Percentiles rank a stretch among this genome's conserved stretches.
Conservation (phyloP, 30 jellyfish, hydroid and myxozoan species). For the Aurelia aurita complex sp. Pacific region DNA sequence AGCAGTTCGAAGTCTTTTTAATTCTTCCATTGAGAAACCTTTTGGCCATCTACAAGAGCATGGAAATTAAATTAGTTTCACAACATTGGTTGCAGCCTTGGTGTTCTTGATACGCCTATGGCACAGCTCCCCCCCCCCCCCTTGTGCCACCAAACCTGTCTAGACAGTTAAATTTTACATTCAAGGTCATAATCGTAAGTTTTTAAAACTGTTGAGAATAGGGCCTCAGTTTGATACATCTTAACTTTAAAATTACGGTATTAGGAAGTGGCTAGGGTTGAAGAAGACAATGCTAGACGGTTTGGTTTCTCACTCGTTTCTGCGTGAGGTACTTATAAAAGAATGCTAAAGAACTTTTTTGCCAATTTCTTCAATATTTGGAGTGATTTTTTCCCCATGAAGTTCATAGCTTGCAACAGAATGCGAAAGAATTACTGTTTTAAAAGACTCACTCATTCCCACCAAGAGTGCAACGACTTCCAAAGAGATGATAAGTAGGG, state of each 20-base stretch:
- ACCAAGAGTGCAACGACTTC: constrained; percentile 71
- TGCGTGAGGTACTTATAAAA: no score
- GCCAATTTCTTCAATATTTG: no score
- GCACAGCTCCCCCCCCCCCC: neutral
- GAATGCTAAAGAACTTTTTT: no score
- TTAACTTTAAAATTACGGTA: no score
- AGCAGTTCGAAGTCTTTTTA: constrained; percentile 21
- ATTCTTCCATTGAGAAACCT: constrained; percentile 60
- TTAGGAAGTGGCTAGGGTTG: no score
- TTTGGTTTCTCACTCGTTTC: no score
- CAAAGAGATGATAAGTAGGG: constrained; percentile 62
- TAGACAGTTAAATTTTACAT: no score
- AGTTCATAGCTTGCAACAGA: neutral
- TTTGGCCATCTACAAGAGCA: constrained; percentile 50
- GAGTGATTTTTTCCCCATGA: no score
- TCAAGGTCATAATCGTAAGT: no score
- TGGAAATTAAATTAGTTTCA: neutral
- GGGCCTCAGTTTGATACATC: no score
- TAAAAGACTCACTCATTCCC: constrained; percentile 66
- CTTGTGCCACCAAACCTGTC: neutral
- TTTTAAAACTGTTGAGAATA: no score
- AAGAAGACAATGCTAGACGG: no score
- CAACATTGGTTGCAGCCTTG: neutral
- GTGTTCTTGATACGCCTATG: neutral
- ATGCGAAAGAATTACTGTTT: neutral